Evolutionary conservation across 1,140 invertebrate species (phyloP).

Genomic region (Aphidius gifuensis): DNA sequence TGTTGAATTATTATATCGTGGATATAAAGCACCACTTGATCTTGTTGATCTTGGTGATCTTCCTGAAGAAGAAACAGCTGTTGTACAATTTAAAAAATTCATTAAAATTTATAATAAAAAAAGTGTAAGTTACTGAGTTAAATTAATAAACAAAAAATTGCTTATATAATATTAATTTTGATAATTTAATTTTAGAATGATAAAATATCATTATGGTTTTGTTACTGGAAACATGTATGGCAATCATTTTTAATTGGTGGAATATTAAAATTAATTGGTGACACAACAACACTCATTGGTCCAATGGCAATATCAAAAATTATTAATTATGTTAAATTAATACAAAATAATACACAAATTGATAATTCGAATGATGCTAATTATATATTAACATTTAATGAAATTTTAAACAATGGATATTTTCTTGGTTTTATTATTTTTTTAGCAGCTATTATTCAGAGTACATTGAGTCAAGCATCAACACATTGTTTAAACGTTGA

Average conservation of each 20-base stretch:
- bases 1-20: slow-evolving; percentile 63
- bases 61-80: slow-evolving; percentile 62
- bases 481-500: slow-evolving; percentile 79
- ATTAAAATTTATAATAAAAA: slow-evolving; percentile 51
- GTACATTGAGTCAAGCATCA: slow-evolving; percentile 79
- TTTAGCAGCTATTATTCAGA: slow-evolving; percentile 70
- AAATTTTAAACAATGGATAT: slow-evolving; percentile 76
- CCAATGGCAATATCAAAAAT: slow-evolving; percentile 74
- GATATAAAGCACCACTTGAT: slow-evolving; percentile 66
- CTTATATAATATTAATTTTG: slow-evolving; percentile 15
- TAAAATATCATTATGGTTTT: slow-evolving; percentile 61
- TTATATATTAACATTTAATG: slow-evolving; percentile 36
- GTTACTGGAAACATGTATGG: slow-evolving; percentile 70
- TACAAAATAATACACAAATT: slow-evolving; percentile 30
- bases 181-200: slow-evolving; percentile 20
- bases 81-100: slow-evolving; percentile 58
- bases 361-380: slow-evolving; percentile 15
- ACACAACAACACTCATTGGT: slow-evolving; percentile 71
- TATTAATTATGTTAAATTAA: slow-evolving; percentile 61
- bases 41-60: slow-evolving; percentile 68
- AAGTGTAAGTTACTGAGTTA: slow-evolving; percentile 44
- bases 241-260: slow-evolving; percentile 70
- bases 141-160: neutral
- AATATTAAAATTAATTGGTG: slow-evolving; percentile 73
- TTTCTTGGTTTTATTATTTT: slow-evolving; percentile 71